Conservation (phyloP, 2,797 vertebrate genomes). For the Fundulus diaphanus region DNA sequence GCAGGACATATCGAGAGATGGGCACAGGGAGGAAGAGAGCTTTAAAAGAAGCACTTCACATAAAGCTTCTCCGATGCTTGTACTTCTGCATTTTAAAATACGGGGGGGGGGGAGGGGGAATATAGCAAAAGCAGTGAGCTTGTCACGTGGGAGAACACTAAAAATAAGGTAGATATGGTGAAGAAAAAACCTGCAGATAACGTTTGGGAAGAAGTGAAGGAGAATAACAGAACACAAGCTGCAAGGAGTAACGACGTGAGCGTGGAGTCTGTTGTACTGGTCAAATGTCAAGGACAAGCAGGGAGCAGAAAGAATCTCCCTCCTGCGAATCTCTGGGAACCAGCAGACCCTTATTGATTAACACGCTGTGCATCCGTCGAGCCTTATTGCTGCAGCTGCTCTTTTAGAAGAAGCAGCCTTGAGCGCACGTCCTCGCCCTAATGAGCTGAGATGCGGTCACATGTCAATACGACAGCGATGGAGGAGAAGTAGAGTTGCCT, state of each 20-base stretch:
- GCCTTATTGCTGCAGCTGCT: constrained; percentile 39
- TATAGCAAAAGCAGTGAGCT: background rate
- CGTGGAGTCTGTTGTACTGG: constrained; percentile 47
- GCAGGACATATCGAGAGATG: constrained; percentile 2
- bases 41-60: constrained; percentile 21
- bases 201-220: constrained; percentile 29
- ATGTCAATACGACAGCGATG: constrained; percentile 47
- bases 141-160: background rate
- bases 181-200: constrained; percentile 8
- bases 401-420: constrained; percentile 64
- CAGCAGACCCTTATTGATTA: constrained; percentile 68
- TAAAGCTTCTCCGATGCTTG: background rate
- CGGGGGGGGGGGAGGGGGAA: too few species aligned
- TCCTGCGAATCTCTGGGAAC: constrained; percentile 46
- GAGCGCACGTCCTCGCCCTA: constrained; percentile 48
- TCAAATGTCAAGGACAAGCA: constrained; percentile 30
- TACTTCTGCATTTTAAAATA: background rate
- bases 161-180: constrained; percentile 11
- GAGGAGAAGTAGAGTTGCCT: background rate
- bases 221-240: constrained; percentile 30
- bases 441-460: constrained; percentile 52
- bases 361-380: constrained; percentile 36
- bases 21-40: background rate
- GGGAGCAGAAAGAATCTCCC: constrained; percentile 25
- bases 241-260: too few species aligned